These are phyloP conservation scores for Sebastes reedi DNA, from an alignment of 2,797 vertebrate genomes.

Conservation along the genomic window DNA sequence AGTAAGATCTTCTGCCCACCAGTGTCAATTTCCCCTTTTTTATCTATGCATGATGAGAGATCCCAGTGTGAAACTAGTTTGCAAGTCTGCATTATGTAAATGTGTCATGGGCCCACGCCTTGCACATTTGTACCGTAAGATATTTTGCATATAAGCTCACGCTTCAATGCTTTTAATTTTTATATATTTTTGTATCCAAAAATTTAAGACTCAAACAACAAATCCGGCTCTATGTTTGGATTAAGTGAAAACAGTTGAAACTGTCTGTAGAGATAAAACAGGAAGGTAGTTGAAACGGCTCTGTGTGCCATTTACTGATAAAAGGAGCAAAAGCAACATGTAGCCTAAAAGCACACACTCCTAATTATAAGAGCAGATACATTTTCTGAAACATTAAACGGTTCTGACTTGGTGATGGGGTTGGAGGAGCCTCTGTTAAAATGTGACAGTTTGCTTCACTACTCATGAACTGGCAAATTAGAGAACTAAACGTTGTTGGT, in stretches of 20 bases:
- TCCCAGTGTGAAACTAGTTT: conserved; percentile 46
- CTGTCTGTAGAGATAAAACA: conserved; percentile 40
- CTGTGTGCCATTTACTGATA: conserved; percentile 45
- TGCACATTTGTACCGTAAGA: not conserved
- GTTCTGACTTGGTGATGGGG: not conserved
- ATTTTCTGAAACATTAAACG: not conserved
- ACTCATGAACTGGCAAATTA: conserved; percentile 1
- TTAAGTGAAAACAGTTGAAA: conserved; percentile 9
- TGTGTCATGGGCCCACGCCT: not conserved
- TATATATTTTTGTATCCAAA: not conserved
- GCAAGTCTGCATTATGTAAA: conserved; percentile 51
- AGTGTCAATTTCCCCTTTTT: conserved; percentile 50
- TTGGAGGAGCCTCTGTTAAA: not conserved
- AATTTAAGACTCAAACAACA: not conserved
- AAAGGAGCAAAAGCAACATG: not conserved
- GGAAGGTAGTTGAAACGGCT: conserved; percentile 31
- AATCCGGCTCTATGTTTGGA: not conserved
- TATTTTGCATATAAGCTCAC: not conserved
- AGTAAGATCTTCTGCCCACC: not conserved
- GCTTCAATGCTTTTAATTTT: not conserved
- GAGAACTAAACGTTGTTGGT: conserved; percentile 1
- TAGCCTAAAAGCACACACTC: not conserved
- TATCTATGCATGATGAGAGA: conserved; percentile 43
- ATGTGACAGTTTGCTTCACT: not conserved
- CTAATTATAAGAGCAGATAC: not conserved